Conservation (phyloP, 2,888 invertebrate genomes). For the Toxonevra muliebris region DNA sequence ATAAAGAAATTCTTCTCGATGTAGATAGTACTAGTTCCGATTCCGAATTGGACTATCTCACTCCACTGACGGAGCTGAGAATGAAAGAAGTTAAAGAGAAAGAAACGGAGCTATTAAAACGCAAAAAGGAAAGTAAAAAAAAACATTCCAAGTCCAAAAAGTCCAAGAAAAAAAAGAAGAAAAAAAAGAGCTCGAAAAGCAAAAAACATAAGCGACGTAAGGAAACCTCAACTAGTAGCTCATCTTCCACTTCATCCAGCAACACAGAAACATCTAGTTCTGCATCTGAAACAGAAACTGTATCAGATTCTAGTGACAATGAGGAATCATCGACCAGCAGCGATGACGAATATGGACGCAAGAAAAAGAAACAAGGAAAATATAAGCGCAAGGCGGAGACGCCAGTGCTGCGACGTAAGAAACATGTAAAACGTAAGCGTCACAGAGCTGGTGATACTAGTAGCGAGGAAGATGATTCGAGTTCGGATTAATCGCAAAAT, state of each 20-base stretch:
- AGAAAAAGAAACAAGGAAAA: slow-evolving; percentile 58
- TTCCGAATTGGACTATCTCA: slow-evolving; percentile 80
- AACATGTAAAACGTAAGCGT: slow-evolving; percentile 56
- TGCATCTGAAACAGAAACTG: slow-evolving; percentile 32
- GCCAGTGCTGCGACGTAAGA: slow-evolving; percentile 52
- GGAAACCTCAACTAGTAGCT: slow-evolving; percentile 34
- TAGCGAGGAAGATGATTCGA: slow-evolving; percentile 48
- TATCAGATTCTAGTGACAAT: slow-evolving; percentile 62
- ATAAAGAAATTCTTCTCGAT: slow-evolving; percentile 91
- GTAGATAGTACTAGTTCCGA: slow-evolving; percentile 95
- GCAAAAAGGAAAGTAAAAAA: slow-evolving; percentile 37
- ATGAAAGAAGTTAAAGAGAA: slow-evolving; percentile 81
- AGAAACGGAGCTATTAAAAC: slow-evolving; percentile 67
- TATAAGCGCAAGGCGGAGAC: slow-evolving; percentile 60
- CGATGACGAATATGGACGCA: slow-evolving; percentile 57
- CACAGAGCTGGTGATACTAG: slow-evolving; percentile 51
- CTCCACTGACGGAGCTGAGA: slow-evolving; percentile 81
- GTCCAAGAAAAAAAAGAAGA: slow-evolving; percentile 39
- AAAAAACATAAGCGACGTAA: slow-evolving; percentile 43
- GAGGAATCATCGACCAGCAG: slow-evolving; percentile 61
- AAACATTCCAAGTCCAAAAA: slow-evolving; percentile 37
- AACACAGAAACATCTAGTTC: slow-evolving; percentile 34
- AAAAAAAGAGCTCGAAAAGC: slow-evolving; percentile 39
- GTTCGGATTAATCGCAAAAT: slow-evolving; percentile 19
- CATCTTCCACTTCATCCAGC: slow-evolving; percentile 13